Conservation (phyloP, 2,797 vertebrate species). For the Enteromius radiatus region DNA sequence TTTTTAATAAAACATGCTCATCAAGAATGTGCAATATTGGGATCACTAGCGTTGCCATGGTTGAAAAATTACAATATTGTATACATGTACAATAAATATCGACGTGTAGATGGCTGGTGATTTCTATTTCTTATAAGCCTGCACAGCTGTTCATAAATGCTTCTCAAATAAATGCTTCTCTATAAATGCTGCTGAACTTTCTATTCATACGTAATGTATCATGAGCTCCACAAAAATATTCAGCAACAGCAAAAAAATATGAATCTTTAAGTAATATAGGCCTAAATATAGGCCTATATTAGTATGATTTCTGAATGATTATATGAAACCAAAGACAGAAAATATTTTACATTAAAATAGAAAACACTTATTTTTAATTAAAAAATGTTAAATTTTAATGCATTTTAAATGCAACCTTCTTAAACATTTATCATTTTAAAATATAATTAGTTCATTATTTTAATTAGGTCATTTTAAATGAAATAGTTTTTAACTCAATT, state of each 20-base stretch:
- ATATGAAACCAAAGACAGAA: not conserved
- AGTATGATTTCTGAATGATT: not conserved
- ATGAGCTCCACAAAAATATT: not conserved
- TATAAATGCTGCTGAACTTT: not conserved
- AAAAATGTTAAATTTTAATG: no score
- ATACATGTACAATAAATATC: not conserved
- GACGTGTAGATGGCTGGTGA: not conserved
- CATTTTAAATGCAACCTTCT: not conserved
- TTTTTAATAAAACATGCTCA: constrained; percentile 21
- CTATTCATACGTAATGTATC: not conserved
- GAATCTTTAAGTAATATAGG: not conserved
- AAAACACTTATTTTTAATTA: not conserved
- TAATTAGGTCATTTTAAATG: no score
- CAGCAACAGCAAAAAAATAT: not conserved
- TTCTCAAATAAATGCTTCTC: not conserved
- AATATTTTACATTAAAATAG: no score
- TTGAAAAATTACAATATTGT: not conserved
- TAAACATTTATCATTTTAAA: no score
- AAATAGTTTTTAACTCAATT: no score
- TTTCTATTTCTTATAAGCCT: no score
- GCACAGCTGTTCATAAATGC: not conserved
- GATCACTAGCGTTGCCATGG: constrained; percentile 22
- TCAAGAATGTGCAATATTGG: not conserved
- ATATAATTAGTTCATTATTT: no score
- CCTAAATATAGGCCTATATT: not conserved